Conservation (phyloP, 2,888 invertebrate genomes). For the Rhaphigaster nebulosa region DNA sequence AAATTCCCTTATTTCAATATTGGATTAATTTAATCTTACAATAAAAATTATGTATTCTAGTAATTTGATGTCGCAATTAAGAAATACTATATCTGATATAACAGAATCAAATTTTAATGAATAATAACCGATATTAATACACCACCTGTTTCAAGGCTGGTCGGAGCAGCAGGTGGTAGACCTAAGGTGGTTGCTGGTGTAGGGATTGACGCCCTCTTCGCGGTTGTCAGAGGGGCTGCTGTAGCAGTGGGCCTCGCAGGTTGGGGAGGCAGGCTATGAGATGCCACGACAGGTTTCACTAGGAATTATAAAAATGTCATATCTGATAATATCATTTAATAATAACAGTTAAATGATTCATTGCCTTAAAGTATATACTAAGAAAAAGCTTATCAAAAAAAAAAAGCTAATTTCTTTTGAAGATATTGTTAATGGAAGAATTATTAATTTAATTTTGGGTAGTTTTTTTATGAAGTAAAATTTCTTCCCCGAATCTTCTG, state of each 20-base stretch:
- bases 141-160: conserved; percentile 61
- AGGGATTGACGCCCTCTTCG: conserved; percentile 63
- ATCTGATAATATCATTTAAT: not conserved
- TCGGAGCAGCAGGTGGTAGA: conserved; percentile 54
- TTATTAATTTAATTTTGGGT: too few relatives aligned
- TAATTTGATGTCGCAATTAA: not conserved
- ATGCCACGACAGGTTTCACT: conserved; percentile 66
- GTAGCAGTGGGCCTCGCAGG: conserved; percentile 68
- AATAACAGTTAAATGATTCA: not conserved
- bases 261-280: conserved; percentile 67
- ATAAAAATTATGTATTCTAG: not conserved
- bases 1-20: too few relatives aligned
- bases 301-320: not conserved
- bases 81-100: not conserved
- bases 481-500: too few relatives aligned
- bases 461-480: too few relatives aligned
- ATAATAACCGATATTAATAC: conserved; percentile 17
- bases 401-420: too few relatives aligned
- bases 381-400: too few relatives aligned
- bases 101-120: not conserved
- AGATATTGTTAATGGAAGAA: too few relatives aligned
- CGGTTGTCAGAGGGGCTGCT: conserved; percentile 68
- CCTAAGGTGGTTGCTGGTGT: conserved; percentile 59
- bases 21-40: too few relatives aligned
- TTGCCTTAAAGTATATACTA: not conserved